Conservation (phyloP, 2,888 invertebrate genomes). For the Xestia sexstrigata region DNA sequence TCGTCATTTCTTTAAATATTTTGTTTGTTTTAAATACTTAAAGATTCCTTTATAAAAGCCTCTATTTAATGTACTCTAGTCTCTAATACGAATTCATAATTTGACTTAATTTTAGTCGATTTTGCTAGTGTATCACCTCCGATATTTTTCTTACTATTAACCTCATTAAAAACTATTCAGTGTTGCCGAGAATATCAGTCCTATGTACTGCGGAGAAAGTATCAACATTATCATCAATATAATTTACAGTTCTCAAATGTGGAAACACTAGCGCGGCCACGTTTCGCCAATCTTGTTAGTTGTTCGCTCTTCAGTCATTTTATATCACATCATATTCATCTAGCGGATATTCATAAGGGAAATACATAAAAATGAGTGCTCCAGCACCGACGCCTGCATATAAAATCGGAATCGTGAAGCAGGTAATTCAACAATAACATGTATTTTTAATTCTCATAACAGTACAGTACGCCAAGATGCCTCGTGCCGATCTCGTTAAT, state of each 20-base stretch:
- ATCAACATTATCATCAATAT: conserved; percentile 57
- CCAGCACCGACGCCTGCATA: conserved; percentile 82
- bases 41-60: no score
- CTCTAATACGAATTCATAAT: no score
- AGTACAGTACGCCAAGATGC: conserved; percentile 69
- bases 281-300: conserved; percentile 86
- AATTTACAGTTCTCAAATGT: conserved; percentile 71
- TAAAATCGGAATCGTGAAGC: conserved; percentile 87
- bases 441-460: conserved; percentile 65
- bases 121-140: not conserved
- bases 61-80: no score
- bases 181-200: conserved; percentile 56
- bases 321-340: conserved; percentile 74
- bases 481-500: conserved; percentile 82
- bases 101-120: conserved; percentile 48
- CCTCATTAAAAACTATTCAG: conserved; percentile 17
- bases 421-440: conserved; percentile 82
- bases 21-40: no score
- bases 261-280: conserved; percentile 86
- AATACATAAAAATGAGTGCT: conserved; percentile 85
- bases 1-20: no score
- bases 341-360: conserved; percentile 72
- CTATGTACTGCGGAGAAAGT: conserved; percentile 60
- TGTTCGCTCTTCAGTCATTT: conserved; percentile 81
- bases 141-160: not conserved